These are phyloP conservation scores for Liasis olivaceus DNA, from an alignment of 2,797 vertebrate species.

Conservation along the genomic window DNA sequence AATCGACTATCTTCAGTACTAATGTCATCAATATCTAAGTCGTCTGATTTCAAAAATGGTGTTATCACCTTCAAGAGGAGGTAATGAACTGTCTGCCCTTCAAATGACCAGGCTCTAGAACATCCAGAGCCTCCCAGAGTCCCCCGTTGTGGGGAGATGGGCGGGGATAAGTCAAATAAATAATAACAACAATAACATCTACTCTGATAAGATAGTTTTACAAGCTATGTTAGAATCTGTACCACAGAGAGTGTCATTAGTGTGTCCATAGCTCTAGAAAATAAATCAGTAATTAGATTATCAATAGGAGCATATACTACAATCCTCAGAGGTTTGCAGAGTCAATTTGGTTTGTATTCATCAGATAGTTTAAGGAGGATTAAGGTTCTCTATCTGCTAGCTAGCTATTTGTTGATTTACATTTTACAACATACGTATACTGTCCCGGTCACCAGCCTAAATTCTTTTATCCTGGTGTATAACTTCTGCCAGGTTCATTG, in stretches of 20 bases:
- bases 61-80: background rate
- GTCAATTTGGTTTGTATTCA: background rate
- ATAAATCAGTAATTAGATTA: background rate
- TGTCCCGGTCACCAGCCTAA: background rate
- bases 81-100: background rate
- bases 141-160: no score
- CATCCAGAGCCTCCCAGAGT: no score
- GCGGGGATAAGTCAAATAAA: no score
- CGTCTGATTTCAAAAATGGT: background rate
- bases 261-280: background rate
- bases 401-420: background rate
- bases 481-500: background rate
- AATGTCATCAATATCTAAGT: background rate
- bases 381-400: background rate
- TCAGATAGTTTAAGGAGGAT: background rate
- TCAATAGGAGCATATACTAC: background rate
- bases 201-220: background rate
- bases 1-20: background rate
- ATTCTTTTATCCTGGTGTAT: background rate
- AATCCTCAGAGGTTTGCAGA: background rate
- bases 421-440: background rate
- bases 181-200: no score
- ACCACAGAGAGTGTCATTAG: background rate
- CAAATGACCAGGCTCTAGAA: background rate
- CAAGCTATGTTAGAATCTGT: background rate